Percentiles rank a stretch among this genome's conserved stretches.
These are phyloP conservation scores for Frieseomelitta varia DNA, from an alignment of 1,140 invertebrate species.

Conservation along the genomic window DNA sequence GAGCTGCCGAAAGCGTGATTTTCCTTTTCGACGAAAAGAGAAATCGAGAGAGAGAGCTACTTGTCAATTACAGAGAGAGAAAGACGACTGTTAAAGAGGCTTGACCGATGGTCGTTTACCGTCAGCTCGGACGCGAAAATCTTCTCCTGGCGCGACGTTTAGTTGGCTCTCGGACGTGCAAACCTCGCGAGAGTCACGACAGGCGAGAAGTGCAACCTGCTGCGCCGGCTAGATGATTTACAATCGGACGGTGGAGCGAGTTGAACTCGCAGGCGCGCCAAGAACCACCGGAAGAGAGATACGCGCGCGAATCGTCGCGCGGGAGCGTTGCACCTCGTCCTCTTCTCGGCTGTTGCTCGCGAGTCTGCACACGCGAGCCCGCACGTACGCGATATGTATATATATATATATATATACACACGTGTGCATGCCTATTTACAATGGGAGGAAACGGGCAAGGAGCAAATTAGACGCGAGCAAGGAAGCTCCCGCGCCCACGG, in stretches of 20 bases:
- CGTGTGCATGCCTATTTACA: conserved; percentile 44
- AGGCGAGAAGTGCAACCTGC: conserved; percentile 51
- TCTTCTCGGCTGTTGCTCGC: no score
- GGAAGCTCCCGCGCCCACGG: conserved; percentile 67
- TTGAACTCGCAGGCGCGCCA: not conserved
- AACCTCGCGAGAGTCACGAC: conserved; percentile 33
- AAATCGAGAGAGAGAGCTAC: not conserved
- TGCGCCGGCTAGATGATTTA: conserved; percentile 61
- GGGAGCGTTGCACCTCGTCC: conserved; percentile 52
- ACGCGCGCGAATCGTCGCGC: conserved; percentile 27
- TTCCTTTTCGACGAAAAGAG: not conserved
- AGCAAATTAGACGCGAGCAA: conserved; percentile 68
- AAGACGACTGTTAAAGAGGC: not conserved
- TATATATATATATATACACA: not conserved
- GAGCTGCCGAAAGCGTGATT: not conserved
- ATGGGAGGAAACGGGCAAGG: conserved; percentile 63
- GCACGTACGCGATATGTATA: not conserved
- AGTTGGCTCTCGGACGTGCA: not conserved
- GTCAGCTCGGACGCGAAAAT: not conserved
- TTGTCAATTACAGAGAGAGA: not conserved
- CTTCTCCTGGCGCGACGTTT: not conserved
- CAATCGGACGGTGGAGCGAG: conserved; percentile 39
- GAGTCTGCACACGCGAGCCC: conserved; percentile 19
- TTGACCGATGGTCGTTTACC: not conserved
- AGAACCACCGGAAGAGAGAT: conserved; percentile 54